phyloP scores from a whole-genome alignment of 2,113 vertebrate genomes.

The Craseonycteris thonglongyai region DNA sequence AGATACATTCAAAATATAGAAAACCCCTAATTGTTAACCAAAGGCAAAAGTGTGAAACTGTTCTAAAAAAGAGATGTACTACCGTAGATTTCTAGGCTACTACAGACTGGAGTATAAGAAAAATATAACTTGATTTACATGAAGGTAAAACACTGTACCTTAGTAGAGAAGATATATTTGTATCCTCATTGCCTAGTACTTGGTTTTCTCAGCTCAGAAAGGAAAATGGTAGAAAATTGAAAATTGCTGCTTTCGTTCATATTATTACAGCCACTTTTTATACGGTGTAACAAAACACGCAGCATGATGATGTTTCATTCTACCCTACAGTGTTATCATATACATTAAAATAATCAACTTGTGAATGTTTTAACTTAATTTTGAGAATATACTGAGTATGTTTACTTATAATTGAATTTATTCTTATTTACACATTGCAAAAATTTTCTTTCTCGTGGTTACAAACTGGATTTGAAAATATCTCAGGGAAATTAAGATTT shows the following conservation, averaged over 20 bases:
- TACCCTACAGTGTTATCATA: background rate
- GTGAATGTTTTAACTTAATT: background rate
- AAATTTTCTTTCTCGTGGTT: background rate
- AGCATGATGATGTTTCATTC: background rate
- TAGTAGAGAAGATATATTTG: background rate
- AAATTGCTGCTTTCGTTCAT: background rate
- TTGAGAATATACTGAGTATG: background rate
- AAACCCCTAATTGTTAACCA: constrained; percentile 12
- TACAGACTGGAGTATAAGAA: background rate
- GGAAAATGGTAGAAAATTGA: constrained; percentile 3
- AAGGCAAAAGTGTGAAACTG: background rate
- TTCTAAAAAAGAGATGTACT: background rate
- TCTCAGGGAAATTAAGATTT: background rate
- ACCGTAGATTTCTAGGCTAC: background rate
- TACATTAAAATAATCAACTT: background rate
- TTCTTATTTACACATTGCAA: background rate
- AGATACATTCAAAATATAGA: background rate
- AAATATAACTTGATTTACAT: background rate
- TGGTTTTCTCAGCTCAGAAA: background rate
- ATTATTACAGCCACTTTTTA: background rate
- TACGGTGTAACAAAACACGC: background rate
- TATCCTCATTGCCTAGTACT: background rate
- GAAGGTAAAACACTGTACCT: background rate
- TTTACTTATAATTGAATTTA: background rate
- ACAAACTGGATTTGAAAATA: background rate